phyloP scores from a whole-genome alignment of 2,797 vertebrate genomes.

The Babyrousa celebensis region DNA sequence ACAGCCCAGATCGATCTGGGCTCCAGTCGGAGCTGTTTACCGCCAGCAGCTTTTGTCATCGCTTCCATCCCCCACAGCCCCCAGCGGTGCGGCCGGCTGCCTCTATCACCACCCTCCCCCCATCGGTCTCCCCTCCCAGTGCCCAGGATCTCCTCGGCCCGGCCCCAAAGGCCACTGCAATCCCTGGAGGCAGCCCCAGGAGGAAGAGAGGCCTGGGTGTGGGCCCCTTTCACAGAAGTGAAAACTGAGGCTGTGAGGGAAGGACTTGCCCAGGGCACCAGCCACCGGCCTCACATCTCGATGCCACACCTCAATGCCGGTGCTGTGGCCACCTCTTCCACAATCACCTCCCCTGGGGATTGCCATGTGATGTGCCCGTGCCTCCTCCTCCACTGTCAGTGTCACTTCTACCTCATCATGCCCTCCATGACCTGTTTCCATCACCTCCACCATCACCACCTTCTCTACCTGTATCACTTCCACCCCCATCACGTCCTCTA shows the following conservation, averaged over 20 bases:
- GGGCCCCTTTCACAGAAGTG: not conserved
- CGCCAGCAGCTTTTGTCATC: conserved; percentile 68
- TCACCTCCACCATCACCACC: not conserved
- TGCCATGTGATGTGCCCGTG: not conserved
- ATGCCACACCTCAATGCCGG: rapidly evolving
- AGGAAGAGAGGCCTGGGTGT: too few species aligned
- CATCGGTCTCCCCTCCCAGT: not conserved
- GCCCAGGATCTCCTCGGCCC: not conserved
- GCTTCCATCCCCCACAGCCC: conserved; percentile 18
- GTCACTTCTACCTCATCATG: not conserved
- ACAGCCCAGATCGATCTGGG: conserved; percentile 94
- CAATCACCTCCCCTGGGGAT: not conserved
- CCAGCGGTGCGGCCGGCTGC: not conserved
- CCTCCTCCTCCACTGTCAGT: not conserved
- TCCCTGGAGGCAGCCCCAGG: too few species aligned
- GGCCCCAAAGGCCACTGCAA: too few species aligned
- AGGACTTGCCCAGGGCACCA: not conserved
- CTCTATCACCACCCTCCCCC: too few species aligned
- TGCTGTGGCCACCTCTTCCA: not conserved
- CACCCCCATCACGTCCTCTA: too few species aligned
- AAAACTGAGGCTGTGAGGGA: not conserved
- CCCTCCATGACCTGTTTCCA: not conserved
- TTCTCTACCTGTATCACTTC: not conserved
- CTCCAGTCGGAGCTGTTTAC: conserved; percentile 95
- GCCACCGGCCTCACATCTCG: not conserved